Percentiles rank a stretch among this genome's conserved stretches.
Conservation (phyloP, 2,113 vertebrate species). For the Cyprinodon variegatus region DNA sequence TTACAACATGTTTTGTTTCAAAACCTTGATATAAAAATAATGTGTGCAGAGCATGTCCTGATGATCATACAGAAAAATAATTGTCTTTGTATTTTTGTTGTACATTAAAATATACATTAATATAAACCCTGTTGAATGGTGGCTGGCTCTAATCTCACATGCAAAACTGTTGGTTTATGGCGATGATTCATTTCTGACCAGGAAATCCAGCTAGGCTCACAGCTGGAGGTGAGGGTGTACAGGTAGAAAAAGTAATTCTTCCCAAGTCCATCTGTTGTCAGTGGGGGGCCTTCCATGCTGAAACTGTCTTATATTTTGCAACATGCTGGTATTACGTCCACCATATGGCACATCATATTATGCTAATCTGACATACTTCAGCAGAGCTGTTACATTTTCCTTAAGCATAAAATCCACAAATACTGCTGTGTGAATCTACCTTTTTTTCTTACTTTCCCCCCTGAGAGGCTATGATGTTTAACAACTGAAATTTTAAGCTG, state of each 20-base stretch:
- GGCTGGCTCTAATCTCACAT: not conserved
- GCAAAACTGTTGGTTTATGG: not conserved
- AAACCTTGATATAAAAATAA: not conserved
- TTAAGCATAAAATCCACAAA: slow-evolving; percentile 13
- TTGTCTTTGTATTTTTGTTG: not conserved
- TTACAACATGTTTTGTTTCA: not conserved
- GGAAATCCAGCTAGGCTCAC: not conserved
- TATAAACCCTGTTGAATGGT: not conserved
- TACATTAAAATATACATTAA: not conserved
- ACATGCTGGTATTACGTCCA: not conserved
- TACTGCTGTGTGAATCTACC: not conserved
- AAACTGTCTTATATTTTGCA: slow-evolving; percentile 11
- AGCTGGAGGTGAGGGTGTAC: slow-evolving; percentile 10
- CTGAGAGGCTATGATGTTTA: slow-evolving; percentile 14
- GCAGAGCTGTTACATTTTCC: slow-evolving; percentile 4
- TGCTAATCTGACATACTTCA: slow-evolving; percentile 15
- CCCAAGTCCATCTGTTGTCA: slow-evolving; percentile 11
- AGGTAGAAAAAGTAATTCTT: not conserved
- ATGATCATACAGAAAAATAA: not conserved
- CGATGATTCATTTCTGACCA: not conserved
- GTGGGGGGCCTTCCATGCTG: not conserved
- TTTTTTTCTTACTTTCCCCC: slow-evolving; percentile 31
- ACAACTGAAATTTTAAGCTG: slow-evolving; percentile 16
- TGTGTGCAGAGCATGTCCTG: not conserved
- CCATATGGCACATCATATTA: slow-evolving; percentile 22